These are phyloP conservation scores for Idaea biselata DNA, from an alignment of 2,888 invertebrate species.

Conservation along the genomic window DNA sequence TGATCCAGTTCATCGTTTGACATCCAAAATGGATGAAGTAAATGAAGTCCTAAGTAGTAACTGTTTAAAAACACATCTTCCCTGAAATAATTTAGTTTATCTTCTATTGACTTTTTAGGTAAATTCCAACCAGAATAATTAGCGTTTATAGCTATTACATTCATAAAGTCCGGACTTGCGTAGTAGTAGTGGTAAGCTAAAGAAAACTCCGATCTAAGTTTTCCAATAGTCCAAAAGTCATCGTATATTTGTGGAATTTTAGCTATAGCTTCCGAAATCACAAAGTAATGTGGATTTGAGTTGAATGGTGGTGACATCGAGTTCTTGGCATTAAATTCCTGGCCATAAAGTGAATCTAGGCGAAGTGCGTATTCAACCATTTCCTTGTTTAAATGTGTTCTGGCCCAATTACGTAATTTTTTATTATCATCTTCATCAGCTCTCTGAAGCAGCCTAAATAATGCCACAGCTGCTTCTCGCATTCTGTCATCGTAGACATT, in stretches of 20 bases:
- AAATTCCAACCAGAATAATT: conserved; percentile 78
- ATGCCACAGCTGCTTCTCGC: conserved; percentile 64
- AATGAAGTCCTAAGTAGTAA: conserved; percentile 80
- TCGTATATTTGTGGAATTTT: conserved; percentile 59
- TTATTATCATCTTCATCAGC: conserved; percentile 55
- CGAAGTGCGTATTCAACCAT: conserved; percentile 71
- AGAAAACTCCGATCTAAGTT: conserved; percentile 22
- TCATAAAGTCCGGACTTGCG: conserved; percentile 27
- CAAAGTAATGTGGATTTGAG: conserved; percentile 64
- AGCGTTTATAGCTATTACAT: conserved; percentile 51
- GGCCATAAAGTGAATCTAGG: conserved; percentile 61
- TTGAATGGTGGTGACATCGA: conserved; percentile 67
- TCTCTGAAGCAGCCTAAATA: conserved; percentile 67
- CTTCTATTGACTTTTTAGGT: conserved; percentile 66
- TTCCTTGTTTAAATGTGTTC: conserved; percentile 68
- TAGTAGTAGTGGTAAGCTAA: conserved; percentile 44
- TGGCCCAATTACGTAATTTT: conserved; percentile 59
- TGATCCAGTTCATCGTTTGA: conserved; percentile 64
- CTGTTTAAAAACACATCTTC: conserved; percentile 83
- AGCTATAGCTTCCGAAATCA: conserved; percentile 60
- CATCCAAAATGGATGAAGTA: conserved; percentile 82
- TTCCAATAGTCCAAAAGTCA: conserved; percentile 34
- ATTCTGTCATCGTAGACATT: conserved; percentile 71
- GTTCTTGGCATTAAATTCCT: conserved; percentile 37
- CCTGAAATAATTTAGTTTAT: conserved; percentile 81